Conservation (phyloP, 2,888 invertebrate genomes). For the Notodonta ziczac region DNA sequence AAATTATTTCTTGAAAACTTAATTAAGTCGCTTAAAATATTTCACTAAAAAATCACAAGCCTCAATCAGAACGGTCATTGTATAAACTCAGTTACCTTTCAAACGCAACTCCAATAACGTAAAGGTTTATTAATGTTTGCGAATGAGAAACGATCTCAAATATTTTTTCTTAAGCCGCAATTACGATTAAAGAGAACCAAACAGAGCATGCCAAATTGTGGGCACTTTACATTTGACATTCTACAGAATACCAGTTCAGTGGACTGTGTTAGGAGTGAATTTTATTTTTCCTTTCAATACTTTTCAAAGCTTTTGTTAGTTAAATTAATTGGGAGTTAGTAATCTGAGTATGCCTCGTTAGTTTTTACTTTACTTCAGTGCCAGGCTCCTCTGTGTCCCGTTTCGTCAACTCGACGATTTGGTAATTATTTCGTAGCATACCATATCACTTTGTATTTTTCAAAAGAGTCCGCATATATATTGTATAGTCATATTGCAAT, state of each 20-base stretch:
- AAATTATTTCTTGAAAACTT: neutral
- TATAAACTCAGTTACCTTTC: neutral
- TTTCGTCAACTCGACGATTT: too few species aligned
- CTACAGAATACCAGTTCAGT: slow-evolving; percentile 17
- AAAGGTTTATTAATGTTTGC: slow-evolving; percentile 18
- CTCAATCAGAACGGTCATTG: neutral
- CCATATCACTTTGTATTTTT: too few species aligned
- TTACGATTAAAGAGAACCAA: slow-evolving; percentile 39
- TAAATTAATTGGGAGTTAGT: neutral
- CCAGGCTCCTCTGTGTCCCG: too few species aligned
- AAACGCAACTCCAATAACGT: neutral
- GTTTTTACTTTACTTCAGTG: neutral
- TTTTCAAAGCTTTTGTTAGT: neutral
- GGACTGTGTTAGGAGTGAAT: neutral
- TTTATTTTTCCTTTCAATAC: neutral
- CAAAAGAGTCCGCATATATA: too few species aligned
- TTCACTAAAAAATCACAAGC: too few species aligned
- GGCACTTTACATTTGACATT: slow-evolving; percentile 40
- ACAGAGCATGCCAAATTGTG: slow-evolving; percentile 44
- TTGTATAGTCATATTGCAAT: too few species aligned
- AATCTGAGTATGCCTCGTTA: neutral
- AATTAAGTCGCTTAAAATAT: too few species aligned
- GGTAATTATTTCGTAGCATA: too few species aligned
- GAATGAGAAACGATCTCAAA: slow-evolving; percentile 21
- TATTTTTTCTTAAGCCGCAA: slow-evolving; percentile 30